Evolutionary conservation across 2,888 invertebrate species (phyloP), one percentile per base, ranked within the genome.

Genomic region (Morpho helenor): DNA sequence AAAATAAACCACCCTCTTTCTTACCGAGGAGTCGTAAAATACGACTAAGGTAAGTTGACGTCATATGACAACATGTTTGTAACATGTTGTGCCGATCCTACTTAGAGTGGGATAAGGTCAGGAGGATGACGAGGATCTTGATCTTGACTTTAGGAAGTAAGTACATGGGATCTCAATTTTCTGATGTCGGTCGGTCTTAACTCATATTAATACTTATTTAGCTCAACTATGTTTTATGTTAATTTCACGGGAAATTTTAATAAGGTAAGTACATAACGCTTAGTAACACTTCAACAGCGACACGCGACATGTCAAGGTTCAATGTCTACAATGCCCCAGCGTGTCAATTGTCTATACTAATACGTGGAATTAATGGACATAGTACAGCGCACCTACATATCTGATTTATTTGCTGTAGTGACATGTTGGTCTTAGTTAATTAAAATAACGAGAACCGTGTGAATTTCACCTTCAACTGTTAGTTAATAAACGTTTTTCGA

Each of bases 281-380:
- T 71, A 72, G 73, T 68, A 80, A 79, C 80, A 80, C 80, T 83
- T 76, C 69, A 68, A 71, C 57, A 61, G 63, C 56, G 70, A 66
- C 86, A 86, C 84, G 87, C 86, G 72, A 87, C 73, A 67, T 83
- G 82, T 86, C 87, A 87, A 84, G 87, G 87, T 59, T 72, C 40
- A n/a, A 58, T 54, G 67, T 64, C 68, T 69, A 68, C 68, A 69
- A 67, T 68, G 68, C 71, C 74, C 72, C 66, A 65, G 70, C 71
- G 69, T 71, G 73, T 52, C 68, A 67, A 80, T 83, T 77, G 79
- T 79, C 77, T 76, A 77, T 75, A 71, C 75, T 81, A 83, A 84
- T 84, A 83, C 82, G 79, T 76, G 72, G 73, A 84, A 85, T 81
- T 80, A 83, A 78, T 76, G 66, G 67, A 64, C 69, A 59, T 70